phyloP scores from a whole-genome alignment of 2,797 vertebrate species.

The Petrocephalus sullivani region DNA sequence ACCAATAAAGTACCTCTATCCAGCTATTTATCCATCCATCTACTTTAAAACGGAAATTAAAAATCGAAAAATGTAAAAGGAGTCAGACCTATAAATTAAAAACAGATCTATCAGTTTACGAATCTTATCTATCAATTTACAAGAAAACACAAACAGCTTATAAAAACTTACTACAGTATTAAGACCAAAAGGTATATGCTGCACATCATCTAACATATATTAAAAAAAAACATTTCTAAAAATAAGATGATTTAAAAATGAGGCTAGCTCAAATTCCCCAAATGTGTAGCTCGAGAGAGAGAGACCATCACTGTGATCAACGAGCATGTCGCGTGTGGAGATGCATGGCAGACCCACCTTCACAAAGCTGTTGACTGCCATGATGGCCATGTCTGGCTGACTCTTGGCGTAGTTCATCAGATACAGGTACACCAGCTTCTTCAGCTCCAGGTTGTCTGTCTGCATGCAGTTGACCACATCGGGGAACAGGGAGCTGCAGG shows the following conservation, averaged over 20 bases:
- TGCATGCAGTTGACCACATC: conserved; percentile 99
- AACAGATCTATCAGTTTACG: neutral
- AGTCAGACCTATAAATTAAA: neutral
- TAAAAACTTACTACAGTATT: neutral
- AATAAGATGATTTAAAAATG: neutral
- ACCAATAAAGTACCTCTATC: neutral
- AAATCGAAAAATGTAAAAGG: neutral
- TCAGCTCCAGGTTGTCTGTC: conserved; percentile 95
- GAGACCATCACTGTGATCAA: neutral
- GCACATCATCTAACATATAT: neutral
- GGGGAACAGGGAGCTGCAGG: conserved; percentile 84
- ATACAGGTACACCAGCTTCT: conserved; percentile 96
- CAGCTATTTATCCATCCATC: neutral
- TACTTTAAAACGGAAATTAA: neutral
- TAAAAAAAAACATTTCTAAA: neutral
- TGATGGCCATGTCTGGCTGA: conserved; percentile 99
- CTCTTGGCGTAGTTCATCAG: conserved; percentile 99
- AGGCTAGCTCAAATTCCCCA: neutral
- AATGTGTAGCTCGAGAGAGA: neutral
- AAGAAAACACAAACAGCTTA: neutral
- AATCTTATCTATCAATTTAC: neutral
- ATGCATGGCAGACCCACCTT: conserved; percentile 65
- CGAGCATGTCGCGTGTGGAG: neutral
- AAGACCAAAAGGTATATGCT: neutral
- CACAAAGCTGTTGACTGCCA: conserved; percentile 99